Evolutionary conservation across 2,113 vertebrate genomes (phyloP).

Genomic region (Mobula birostris): DNA sequence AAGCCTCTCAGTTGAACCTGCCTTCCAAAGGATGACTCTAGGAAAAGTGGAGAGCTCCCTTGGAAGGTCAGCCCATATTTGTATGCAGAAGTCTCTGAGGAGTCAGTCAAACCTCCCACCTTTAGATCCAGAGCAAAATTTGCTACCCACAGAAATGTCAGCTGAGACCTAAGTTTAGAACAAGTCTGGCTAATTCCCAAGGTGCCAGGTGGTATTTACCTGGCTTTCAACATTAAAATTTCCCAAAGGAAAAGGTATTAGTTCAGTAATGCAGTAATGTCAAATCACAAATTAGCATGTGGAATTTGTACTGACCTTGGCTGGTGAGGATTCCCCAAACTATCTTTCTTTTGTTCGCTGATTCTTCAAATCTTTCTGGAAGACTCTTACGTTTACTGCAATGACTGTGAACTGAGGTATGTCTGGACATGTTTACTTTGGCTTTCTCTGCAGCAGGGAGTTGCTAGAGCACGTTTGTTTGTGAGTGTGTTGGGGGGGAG

Average conservation of each 20-base stretch:
- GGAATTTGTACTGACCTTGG: conserved; percentile 76
- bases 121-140: no score
- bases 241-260: no score
- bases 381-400: conserved; percentile 36
- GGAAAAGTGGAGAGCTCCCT: no score
- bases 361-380: conserved; percentile 50
- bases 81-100: no score
- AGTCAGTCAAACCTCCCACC: no score
- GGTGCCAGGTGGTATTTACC: background rate
- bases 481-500: background rate
- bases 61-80: no score
- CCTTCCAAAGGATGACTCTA: no score
- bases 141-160: no score
- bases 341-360: conserved; percentile 62
- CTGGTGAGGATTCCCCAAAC: conserved; percentile 89
- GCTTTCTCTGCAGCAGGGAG: conserved; percentile 41
- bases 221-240: no score
- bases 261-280: background rate
- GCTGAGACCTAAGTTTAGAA: no score
- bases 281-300: background rate
- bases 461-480: background rate
- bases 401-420: conserved; percentile 49
- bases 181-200: no score
- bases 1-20: no score
- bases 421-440: conserved; percentile 58